phyloP scores from a whole-genome alignment of 2,888 invertebrate species.

The Drosophila parthenogenetica region DNA sequence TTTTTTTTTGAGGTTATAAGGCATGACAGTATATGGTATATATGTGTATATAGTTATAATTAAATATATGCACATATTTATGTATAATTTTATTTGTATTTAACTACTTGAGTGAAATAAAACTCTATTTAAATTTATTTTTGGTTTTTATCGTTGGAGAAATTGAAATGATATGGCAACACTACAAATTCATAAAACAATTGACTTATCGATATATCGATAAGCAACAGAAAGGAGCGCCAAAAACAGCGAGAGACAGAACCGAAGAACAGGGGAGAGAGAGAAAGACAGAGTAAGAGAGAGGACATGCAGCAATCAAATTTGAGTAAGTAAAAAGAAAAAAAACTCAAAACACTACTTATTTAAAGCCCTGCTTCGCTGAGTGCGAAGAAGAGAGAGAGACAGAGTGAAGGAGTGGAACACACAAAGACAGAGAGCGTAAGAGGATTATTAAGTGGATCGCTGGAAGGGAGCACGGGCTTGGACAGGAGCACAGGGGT shows the following conservation, averaged over 20 bases:
- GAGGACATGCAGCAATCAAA: constrained; percentile 18
- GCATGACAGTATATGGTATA: constrained; percentile 1
- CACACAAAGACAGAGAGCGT: not conserved
- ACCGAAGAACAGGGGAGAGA: not conserved
- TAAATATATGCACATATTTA: not conserved
- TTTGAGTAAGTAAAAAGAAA: not conserved
- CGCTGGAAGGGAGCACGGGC: not conserved
- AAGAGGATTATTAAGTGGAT: not conserved
- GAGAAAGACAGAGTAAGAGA: constrained; percentile 3
- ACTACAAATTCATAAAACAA: constrained; percentile 7
- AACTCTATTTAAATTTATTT: not conserved
- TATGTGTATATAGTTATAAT: not conserved
- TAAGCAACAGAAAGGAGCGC: not conserved
- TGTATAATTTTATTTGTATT: not conserved
- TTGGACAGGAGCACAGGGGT: not conserved
- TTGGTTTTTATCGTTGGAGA: constrained; percentile 2
- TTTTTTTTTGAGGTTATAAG: not conserved
- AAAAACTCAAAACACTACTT: constrained; percentile 9
- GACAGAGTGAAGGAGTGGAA: not conserved
- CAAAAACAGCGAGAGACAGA: constrained; percentile 2
- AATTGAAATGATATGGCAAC: constrained; percentile 16
- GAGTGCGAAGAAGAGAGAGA: constrained; percentile 2
- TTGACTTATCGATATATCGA: constrained; percentile 11
- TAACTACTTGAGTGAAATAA: constrained; percentile 9
- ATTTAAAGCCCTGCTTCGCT: constrained; percentile 5